These are phyloP conservation scores for Paedocypris micromegethes DNA, from an alignment of 2,797 vertebrate species.

Conservation along the genomic window DNA sequence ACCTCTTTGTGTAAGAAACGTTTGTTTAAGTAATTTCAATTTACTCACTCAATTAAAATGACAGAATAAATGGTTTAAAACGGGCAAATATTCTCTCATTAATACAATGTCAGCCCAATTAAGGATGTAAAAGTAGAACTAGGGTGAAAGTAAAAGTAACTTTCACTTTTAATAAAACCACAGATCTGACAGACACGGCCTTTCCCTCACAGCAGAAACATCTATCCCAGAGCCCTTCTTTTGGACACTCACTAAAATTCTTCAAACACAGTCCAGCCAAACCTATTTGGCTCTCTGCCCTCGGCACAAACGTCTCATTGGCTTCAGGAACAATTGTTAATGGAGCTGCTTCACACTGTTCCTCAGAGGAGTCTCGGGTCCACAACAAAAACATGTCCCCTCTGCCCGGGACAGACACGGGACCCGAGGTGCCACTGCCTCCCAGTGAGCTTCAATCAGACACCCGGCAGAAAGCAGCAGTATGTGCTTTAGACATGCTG, in stretches of 20 bases:
- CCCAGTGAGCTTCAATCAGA: slow-evolving; percentile 86
- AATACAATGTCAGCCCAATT: too few species aligned
- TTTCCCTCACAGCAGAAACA: slow-evolving; percentile 72
- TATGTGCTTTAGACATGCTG: slow-evolving; percentile 83
- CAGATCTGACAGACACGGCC: slow-evolving; percentile 76
- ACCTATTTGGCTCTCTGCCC: slow-evolving; percentile 87
- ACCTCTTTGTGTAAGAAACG: too few species aligned
- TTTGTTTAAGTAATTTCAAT: too few species aligned
- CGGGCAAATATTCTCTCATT: too few species aligned
- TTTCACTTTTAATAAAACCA: slow-evolving; percentile 66
- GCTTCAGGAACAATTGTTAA: slow-evolving; percentile 92
- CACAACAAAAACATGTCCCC: slow-evolving; percentile 84
- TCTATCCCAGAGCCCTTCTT: slow-evolving; percentile 75
- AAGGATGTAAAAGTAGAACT: too few species aligned
- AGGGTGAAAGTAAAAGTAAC: too few species aligned
- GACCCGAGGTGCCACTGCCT: slow-evolving; percentile 76
- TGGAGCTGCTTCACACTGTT: slow-evolving; percentile 94
- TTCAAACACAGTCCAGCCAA: slow-evolving; percentile 94
- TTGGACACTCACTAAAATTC: slow-evolving; percentile 87
- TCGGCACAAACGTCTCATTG: slow-evolving; percentile 81
- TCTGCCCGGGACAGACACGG: slow-evolving; percentile 76
- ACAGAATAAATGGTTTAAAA: too few species aligned
- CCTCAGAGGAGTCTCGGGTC: slow-evolving; percentile 83
- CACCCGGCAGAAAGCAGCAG: slow-evolving; percentile 81
- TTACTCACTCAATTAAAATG: too few species aligned